Conservation (phyloP, 2,113 vertebrate species). For the Cinclus mexicanus region DNA sequence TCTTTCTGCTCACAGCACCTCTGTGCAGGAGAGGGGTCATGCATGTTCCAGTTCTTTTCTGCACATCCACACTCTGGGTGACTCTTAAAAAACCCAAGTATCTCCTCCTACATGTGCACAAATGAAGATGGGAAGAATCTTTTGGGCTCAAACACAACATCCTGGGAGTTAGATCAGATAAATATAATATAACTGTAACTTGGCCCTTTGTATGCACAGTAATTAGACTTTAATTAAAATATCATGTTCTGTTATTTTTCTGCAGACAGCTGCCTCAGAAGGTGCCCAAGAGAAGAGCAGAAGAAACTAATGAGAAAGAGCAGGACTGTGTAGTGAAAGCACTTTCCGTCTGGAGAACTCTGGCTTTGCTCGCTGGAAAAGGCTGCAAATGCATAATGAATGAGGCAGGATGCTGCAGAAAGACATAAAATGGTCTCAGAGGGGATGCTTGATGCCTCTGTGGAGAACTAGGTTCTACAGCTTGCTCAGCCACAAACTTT, state of each 20-base stretch:
- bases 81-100: neutral
- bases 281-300: neutral
- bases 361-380: neutral
- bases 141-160: neutral
- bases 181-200: neutral
- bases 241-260: neutral
- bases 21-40: fast-evolving
- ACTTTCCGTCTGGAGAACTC: neutral
- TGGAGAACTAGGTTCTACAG: neutral
- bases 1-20: neutral
- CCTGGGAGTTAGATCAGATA: neutral
- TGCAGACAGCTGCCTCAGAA: neutral
- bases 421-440: neutral
- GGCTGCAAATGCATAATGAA: constrained; percentile 26
- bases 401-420: neutral
- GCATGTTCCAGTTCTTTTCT: fast-evolving
- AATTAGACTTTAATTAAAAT: constrained; percentile 35
- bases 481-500: neutral
- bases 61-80: neutral
- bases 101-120: neutral
- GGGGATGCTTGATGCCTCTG: neutral
- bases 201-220: neutral
- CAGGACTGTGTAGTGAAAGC: neutral
- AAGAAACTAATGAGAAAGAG: neutral
- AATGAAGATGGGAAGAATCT: neutral